Conservation (phyloP, 2,113 vertebrate species). For the Cynoglossus semilaevis region DNA sequence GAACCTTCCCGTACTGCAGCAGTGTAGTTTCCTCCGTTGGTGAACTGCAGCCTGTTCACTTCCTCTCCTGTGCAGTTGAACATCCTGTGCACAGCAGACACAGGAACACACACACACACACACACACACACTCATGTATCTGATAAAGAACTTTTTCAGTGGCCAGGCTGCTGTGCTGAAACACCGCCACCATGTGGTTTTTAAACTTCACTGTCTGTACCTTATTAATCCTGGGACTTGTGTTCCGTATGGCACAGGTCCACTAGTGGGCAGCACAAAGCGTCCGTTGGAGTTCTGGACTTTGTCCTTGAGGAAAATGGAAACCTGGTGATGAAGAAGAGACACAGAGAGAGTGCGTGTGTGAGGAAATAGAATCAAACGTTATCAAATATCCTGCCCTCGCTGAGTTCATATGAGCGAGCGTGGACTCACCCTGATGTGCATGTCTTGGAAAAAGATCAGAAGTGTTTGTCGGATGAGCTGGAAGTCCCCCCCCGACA, state of each 20-base stretch:
- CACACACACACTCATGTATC: no score
- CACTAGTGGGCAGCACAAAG: constrained; percentile 89
- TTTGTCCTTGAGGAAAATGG: constrained; percentile 97
- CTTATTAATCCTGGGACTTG: constrained; percentile 91
- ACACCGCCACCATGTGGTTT: neutral
- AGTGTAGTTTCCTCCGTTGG: constrained; percentile 82
- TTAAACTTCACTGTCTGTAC: constrained; percentile 64
- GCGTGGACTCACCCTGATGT: constrained; percentile 86
- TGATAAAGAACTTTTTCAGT: neutral
- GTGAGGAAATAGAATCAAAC: neutral
- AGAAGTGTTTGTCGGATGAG: constrained; percentile 94
- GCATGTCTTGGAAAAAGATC: constrained; percentile 97
- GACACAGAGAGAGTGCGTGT: neutral
- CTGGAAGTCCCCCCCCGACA: constrained; percentile 88
- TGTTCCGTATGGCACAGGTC: constrained; percentile 89
- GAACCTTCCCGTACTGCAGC: constrained; percentile 87
- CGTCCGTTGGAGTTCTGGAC: constrained; percentile 96
- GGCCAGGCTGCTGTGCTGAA: constrained; percentile 1
- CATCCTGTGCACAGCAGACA: constrained; percentile 68
- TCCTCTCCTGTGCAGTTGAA: constrained; percentile 87
- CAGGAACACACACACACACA: neutral
- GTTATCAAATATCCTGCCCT: neutral
- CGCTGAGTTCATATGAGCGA: neutral
- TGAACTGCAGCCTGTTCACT: constrained; percentile 80
- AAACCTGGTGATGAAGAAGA: constrained; percentile 79